Conservation (phyloP, 1,140 invertebrate species). For the Euwallacea similis region DNA sequence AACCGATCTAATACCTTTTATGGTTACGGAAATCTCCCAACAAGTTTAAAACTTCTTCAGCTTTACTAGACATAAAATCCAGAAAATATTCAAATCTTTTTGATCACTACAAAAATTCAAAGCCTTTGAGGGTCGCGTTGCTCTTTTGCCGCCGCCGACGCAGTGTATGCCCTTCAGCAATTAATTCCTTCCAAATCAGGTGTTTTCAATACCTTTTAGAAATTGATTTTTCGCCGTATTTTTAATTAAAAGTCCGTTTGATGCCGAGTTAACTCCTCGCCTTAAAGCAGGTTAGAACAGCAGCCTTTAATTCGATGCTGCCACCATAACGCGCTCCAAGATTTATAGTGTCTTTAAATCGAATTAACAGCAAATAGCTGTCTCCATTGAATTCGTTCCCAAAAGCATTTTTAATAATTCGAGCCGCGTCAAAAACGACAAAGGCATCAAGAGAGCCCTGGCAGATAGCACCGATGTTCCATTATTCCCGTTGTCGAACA, state of each 20-base stretch:
- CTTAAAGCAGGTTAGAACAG: too few relatives aligned
- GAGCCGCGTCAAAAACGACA: constrained; percentile 10
- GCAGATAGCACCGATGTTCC: constrained; percentile 31
- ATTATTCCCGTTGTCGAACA: constrained; percentile 35
- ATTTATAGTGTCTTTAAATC: too few relatives aligned
- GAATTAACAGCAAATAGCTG: neutral
- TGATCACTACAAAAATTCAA: constrained; percentile 6
- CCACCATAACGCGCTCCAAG: too few relatives aligned
- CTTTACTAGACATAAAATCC: neutral
- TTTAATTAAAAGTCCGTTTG: constrained; percentile 7
- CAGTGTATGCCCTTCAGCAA: constrained; percentile 40
- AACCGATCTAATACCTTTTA: too few relatives aligned
- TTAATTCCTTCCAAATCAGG: constrained; percentile 51
- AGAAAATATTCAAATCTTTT: neutral
- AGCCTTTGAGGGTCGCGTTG: constrained; percentile 13
- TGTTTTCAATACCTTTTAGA: constrained; percentile 47
- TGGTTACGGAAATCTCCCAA: too few relatives aligned
- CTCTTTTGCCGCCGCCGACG: constrained; percentile 20
- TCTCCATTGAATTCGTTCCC: constrained; percentile 5
- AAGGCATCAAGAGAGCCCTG: constrained; percentile 8
- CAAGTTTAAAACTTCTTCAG: too few relatives aligned
- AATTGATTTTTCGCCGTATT: constrained; percentile 38
- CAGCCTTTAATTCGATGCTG: too few relatives aligned
- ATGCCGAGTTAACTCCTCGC: neutral
- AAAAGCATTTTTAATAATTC: constrained; percentile 25